phyloP scores from a whole-genome alignment of 2,888 invertebrate species.

The Ptychoptera albimana region DNA sequence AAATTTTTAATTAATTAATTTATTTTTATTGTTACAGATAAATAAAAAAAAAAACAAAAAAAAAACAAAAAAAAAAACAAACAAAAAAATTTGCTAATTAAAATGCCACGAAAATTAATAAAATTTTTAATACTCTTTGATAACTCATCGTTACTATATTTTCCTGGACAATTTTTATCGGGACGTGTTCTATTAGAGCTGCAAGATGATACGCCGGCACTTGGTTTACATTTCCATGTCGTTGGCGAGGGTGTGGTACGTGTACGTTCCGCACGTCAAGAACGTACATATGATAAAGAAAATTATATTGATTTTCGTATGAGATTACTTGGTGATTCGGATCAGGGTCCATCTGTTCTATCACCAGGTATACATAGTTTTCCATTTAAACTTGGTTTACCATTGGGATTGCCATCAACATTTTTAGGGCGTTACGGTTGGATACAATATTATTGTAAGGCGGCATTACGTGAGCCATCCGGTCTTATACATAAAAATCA shows the following conservation, averaged over 20 bases:
- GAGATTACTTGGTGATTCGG: slow-evolving; percentile 80
- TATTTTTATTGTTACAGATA: no score
- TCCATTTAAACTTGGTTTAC: slow-evolving; percentile 82
- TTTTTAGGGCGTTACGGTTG: slow-evolving; percentile 88
- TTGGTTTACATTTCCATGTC: slow-evolving; percentile 84
- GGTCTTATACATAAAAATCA: slow-evolving; percentile 88
- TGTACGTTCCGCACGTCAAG: slow-evolving; percentile 64
- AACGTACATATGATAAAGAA: slow-evolving; percentile 77
- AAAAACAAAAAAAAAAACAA: no score
- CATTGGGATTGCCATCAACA: slow-evolving; percentile 79
- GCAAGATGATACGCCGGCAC: slow-evolving; percentile 83
- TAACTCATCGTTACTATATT: slow-evolving; percentile 81
- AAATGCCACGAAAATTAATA: slow-evolving; percentile 73
- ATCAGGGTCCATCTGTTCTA: slow-evolving; percentile 65
- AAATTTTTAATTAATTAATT: no score
- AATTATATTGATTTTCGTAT: slow-evolving; percentile 92
- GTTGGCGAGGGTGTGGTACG: slow-evolving; percentile 90
- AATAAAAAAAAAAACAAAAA: no score
- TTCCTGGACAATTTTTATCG: slow-evolving; percentile 85
- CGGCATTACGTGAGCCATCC: slow-evolving; percentile 66
- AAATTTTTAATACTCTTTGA: slow-evolving; percentile 90
- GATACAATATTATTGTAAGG: slow-evolving; percentile 90
- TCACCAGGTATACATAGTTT: slow-evolving; percentile 92
- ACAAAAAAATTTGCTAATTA: no score
- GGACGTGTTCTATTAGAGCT: slow-evolving; percentile 83